A percentile compares a stretch with the other conserved stretches of the same genome.
phyloP scores from a whole-genome alignment of 2,888 invertebrate species.

The Eupithecia pulchellata region DNA sequence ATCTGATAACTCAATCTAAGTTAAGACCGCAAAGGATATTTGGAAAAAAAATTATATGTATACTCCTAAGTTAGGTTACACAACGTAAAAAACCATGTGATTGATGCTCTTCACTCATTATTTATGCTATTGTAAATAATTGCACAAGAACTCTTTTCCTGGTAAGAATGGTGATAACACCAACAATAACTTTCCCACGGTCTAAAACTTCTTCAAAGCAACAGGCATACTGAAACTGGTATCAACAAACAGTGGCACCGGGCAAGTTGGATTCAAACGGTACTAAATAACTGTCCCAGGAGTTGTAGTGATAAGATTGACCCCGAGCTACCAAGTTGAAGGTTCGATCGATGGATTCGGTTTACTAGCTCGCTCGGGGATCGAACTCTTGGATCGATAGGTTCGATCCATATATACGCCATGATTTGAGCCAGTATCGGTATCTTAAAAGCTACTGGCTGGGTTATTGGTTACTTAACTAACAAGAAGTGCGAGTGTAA shows the following conservation, averaged over 20 bases:
- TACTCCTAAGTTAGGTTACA: not conserved
- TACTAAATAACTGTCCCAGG: conserved; percentile 9
- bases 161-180: not conserved
- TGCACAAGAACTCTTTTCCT: not conserved
- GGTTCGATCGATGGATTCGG: not conserved
- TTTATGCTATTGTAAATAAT: not conserved
- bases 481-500: too few species aligned
- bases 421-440: too few species aligned
- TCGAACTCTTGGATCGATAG: not conserved
- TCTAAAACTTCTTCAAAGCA: conserved; percentile 1
- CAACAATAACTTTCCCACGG: not conserved
- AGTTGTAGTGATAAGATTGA: not conserved
- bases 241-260: conserved; percentile 1
- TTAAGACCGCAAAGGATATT: too few species aligned
- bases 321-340: not conserved
- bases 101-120: not conserved
- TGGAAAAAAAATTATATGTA: too few species aligned
- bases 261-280: not conserved
- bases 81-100: not conserved
- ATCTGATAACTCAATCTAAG: not conserved
- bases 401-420: too few species aligned
- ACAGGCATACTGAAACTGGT: not conserved
- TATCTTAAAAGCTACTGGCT: too few species aligned
- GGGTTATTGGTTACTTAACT: too few species aligned
- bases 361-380: too few species aligned